Conservation (phyloP, 2,888 invertebrate species). For the Tachina grossa region DNA sequence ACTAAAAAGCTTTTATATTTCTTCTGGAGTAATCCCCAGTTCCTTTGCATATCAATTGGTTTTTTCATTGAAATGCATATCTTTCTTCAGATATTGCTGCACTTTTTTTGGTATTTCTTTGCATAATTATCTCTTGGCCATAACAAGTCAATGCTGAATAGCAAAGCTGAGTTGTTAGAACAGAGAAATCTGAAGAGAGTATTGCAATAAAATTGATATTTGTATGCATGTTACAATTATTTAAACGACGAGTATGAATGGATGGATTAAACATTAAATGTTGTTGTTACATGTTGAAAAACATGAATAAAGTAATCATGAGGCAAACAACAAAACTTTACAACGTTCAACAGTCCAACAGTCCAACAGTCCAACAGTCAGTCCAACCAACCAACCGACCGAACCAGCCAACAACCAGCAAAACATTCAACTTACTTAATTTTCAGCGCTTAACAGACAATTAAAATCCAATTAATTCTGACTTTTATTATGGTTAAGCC, state of each 20-base stretch:
- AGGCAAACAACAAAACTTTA: constrained; percentile 43
- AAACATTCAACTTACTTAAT: constrained; percentile 70
- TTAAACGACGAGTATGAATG: constrained; percentile 50
- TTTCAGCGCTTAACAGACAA: constrained; percentile 80
- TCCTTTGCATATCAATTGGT: not conserved
- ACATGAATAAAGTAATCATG: constrained; percentile 70
- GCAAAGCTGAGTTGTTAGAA: not conserved
- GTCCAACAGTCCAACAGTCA: not conserved
- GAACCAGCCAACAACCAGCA: constrained; percentile 42
- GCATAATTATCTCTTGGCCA: constrained; percentile 49
- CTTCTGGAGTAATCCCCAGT: not conserved
- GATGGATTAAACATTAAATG: constrained; percentile 51
- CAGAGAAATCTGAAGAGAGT: constrained; percentile 9
- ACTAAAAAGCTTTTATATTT: not conserved
- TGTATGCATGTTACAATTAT: constrained; percentile 32
- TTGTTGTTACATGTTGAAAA: constrained; percentile 63
- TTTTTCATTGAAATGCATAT: constrained; percentile 49
- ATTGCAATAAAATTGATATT: constrained; percentile 42
- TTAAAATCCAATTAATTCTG: constrained; percentile 83
- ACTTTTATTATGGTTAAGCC: constrained; percentile 82
- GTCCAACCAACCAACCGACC: not conserved
- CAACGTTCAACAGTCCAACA: constrained; percentile 6
- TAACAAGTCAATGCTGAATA: constrained; percentile 53
- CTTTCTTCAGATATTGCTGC: constrained; percentile 28
- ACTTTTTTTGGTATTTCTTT: not conserved